A percentile compares a stretch with the other conserved stretches of the same genome.
Evolutionary conservation across 2,113 vertebrate species (phyloP).

Genomic region (Stigmatopora argus): DNA sequence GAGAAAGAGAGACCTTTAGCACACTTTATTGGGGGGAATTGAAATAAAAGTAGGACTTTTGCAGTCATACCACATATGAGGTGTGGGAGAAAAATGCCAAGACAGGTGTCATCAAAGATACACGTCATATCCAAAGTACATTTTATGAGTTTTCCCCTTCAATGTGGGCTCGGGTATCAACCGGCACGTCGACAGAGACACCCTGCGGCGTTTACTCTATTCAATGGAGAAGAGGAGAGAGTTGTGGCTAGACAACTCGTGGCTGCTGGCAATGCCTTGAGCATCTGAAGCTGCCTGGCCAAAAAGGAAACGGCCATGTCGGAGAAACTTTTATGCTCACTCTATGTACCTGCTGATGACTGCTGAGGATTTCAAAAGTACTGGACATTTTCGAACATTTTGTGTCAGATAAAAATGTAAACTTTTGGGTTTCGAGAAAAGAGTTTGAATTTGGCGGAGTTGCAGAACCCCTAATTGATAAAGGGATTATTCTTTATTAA

Average conservation of each 20-base stretch:
- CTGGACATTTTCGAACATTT: no score
- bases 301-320: background rate
- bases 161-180: background rate
- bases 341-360: background rate
- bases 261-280: background rate
- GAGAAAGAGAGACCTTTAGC: background rate
- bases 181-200: background rate
- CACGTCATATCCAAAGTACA: background rate
- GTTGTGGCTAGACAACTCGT: background rate
- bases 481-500: no score
- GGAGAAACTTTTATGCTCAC: background rate
- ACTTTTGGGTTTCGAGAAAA: no score
- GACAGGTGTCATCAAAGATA: background rate
- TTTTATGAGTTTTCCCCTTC: background rate
- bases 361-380: no score
- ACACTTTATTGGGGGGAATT: background rate
- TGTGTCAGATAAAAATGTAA: no score
- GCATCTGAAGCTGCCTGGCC: background rate
- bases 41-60: background rate
- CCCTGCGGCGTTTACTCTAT: background rate
- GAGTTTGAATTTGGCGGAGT: no score
- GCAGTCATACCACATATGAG: background rate
- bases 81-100: background rate
- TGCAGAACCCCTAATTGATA: no score
- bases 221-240: background rate